These are phyloP conservation scores for Drosophila recens DNA, from an alignment of 2,888 invertebrate species.

Conservation along the genomic window DNA sequence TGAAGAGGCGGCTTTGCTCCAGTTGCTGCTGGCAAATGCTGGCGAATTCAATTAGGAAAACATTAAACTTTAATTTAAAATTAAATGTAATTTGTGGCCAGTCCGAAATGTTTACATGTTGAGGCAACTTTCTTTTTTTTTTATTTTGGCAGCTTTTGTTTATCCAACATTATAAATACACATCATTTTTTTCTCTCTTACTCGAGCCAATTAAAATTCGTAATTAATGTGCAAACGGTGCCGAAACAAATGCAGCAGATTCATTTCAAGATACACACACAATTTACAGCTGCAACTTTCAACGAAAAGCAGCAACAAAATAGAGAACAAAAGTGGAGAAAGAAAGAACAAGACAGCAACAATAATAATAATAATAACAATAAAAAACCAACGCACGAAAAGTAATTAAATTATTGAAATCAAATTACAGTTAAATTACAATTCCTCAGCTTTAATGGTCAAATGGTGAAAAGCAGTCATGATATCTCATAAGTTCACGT, in stretches of 20 bases:
- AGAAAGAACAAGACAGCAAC: conserved; percentile 6
- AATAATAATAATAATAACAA: conserved; percentile 14
- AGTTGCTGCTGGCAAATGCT: conserved; percentile 51
- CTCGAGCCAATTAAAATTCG: conserved; percentile 74
- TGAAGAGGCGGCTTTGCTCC: conserved; percentile 51
- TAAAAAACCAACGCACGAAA: conserved; percentile 49
- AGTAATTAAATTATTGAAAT: conserved; percentile 80
- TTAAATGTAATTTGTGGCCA: conserved; percentile 30
- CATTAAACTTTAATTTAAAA: conserved; percentile 43
- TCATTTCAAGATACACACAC: conserved; percentile 21
- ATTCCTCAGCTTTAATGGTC: conserved; percentile 27
- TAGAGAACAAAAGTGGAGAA: conserved; percentile 10
- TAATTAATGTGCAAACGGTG: conserved; percentile 58
- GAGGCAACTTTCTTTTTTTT: conserved; percentile 64
- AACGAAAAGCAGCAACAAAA: conserved; percentile 25
- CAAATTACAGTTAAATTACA: conserved; percentile 76
- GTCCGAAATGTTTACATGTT: conserved; percentile 28
- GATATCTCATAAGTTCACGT: conserved; percentile 20
- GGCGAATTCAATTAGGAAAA: conserved; percentile 50
- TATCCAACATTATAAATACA: conserved; percentile 1
- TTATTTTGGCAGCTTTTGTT: conserved; percentile 34
- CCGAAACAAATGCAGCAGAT: conserved; percentile 26
- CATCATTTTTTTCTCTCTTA: conserved; percentile 37
- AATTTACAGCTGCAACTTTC: conserved; percentile 43
- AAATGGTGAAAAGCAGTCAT: conserved; percentile 30